Evolutionary conservation across 2,888 invertebrate genomes (phyloP), one percentile per base, ranked within the genome.

Genomic region (Heteromyza rotundicornis): DNA sequence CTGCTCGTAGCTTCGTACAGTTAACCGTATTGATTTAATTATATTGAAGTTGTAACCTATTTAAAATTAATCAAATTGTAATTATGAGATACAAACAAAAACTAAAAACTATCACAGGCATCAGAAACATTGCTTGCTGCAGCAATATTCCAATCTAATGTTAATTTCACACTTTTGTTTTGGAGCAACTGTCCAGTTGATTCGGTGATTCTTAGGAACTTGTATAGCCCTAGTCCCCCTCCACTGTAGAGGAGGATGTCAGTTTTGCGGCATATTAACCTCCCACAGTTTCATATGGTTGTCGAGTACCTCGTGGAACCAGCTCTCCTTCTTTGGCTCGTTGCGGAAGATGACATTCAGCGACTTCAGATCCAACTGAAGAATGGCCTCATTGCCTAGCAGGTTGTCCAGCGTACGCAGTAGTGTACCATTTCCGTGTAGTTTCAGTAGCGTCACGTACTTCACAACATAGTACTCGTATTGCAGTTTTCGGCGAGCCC

Each of bases 211-310:
- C 23, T 57, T 72, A 74, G 74, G 74, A 74, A 74, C 74, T 74
- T 67, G 70, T 32, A 60, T 60, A 65, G 66, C 59, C 63, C 52
- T 57, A 24, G 40, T 55, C 63, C 63, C 20, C 47, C 16, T 22
- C 53, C 49, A 59, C 47, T 20, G 17, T 5, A 14, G 7, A 3
- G 47, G 7, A 2, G n/a, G 8, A 24, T 8, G 16, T 74, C 69
- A 67, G 57, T 73, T 78, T 66, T 77, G 75, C n/a, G 79, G 80
- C 79, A 94, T 92, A 83, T 95, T 95, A 75, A 90, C 90, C 84
- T 95, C 94, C 93, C 94, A 94, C 68, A 95, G 84, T 84, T 93
- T 94, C 83, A 94, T 88, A 84, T 92, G 92, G 86, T 95, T 95
- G 84, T 94, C 93, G 80, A 95, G 87, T 62, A 94, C 92, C 85